Percentiles rank a stretch among this genome's conserved stretches.
Conservation (phyloP, 2,888 invertebrate genomes). For the Eristalinus aeneus region DNA sequence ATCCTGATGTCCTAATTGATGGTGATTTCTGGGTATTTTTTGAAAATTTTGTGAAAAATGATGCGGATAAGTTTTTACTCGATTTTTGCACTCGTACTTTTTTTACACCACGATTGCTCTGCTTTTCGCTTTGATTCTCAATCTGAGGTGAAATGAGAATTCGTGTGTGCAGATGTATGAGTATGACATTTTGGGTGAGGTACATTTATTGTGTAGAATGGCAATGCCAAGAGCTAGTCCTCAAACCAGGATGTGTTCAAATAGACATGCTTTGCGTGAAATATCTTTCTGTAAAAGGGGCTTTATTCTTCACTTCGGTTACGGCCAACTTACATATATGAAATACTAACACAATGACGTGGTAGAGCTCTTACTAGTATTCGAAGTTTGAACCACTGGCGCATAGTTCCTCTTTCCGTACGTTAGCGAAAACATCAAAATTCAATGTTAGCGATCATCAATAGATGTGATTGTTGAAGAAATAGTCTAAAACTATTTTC, state of each 20-base stretch:
- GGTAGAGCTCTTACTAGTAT: too few relatives aligned
- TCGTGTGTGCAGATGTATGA: neutral
- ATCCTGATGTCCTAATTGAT: neutral
- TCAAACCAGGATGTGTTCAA: conserved; percentile 25
- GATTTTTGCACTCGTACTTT: conserved; percentile 45
- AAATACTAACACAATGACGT: too few relatives aligned
- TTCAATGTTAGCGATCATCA: too few relatives aligned
- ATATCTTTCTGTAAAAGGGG: too few relatives aligned
- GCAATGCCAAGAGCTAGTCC: conserved; percentile 12
- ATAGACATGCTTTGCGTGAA: neutral
- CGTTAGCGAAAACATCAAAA: too few relatives aligned
- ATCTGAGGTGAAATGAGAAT: conserved; percentile 24
- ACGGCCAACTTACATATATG: too few relatives aligned
- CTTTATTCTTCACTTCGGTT: too few relatives aligned
- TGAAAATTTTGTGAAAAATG: conserved; percentile 41
- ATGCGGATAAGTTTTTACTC: conserved; percentile 52
- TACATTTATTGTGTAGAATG: conserved; percentile 1
- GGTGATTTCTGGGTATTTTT: conserved; percentile 30
- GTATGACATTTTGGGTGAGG: conserved; percentile 33
- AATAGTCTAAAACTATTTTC: too few relatives aligned
- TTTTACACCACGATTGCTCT: conserved; percentile 44
- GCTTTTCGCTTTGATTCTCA: conserved; percentile 33
- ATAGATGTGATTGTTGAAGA: too few relatives aligned
- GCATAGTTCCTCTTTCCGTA: too few relatives aligned
- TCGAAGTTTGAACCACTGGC: too few relatives aligned